Evolutionary conservation across 1,140 invertebrate genomes (phyloP).

Genomic region (Stratiolaelaps scimitus): DNA sequence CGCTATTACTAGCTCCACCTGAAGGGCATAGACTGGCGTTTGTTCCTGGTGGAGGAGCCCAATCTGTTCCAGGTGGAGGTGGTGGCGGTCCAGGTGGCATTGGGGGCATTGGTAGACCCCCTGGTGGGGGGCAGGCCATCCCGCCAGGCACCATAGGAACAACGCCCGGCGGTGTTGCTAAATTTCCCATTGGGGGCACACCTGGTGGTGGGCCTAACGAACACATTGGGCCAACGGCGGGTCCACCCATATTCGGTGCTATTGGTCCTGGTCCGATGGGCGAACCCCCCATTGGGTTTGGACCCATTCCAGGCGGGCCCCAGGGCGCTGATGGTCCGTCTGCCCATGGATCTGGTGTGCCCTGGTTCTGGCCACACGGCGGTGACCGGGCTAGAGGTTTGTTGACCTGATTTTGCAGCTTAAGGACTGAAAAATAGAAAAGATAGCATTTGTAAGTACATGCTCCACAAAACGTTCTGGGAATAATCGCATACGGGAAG

Average conservation of each 20-base stretch:
- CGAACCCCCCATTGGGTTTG: background rate
- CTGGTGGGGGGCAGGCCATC: slow-evolving; percentile 22
- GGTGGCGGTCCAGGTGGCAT: slow-evolving; percentile 32
- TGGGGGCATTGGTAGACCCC: background rate
- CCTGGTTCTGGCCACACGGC: slow-evolving; percentile 19
- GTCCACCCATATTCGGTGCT: too few relatives aligned
- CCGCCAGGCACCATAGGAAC: background rate
- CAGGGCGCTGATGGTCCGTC: slow-evolving; percentile 27
- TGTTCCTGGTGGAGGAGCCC: background rate
- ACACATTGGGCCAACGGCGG: too few relatives aligned
- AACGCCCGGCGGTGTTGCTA: too few relatives aligned
- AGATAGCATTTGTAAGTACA: background rate
- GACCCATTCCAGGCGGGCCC: slow-evolving; percentile 16
- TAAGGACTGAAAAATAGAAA: background rate
- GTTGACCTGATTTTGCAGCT: slow-evolving; percentile 12
- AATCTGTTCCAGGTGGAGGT: slow-evolving; percentile 9
- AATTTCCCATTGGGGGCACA: too few relatives aligned
- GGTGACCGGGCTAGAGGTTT: background rate
- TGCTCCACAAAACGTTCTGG: background rate
- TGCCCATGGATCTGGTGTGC: slow-evolving; percentile 11
- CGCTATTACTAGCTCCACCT: slow-evolving; percentile 35
- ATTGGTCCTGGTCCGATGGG: too few relatives aligned
- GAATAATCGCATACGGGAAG: background rate
- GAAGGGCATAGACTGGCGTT: slow-evolving; percentile 1
- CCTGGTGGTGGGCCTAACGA: too few relatives aligned